Evolutionary conservation across 92 coral and sea anemone species (phyloP).

Genomic region (Montipora capitata): DNA sequence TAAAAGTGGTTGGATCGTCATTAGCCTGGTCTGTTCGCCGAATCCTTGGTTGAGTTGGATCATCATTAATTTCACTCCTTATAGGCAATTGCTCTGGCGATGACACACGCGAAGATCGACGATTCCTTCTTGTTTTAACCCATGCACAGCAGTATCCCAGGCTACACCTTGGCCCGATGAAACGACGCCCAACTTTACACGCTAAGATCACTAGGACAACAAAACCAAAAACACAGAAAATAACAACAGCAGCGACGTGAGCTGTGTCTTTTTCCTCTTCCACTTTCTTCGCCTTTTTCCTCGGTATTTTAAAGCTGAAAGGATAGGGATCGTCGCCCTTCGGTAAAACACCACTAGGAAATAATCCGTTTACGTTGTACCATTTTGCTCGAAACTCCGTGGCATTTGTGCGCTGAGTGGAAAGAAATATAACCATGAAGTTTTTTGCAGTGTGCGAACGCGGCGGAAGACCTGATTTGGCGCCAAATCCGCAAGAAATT

Average conservation of each 20-base stretch:
- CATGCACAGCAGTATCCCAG: conserved; percentile 29
- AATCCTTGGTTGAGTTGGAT: too few relatives aligned
- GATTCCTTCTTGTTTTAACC: conserved; percentile 16
- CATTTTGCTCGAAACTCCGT: conserved; percentile 29
- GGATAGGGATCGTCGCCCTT: conserved; percentile 22
- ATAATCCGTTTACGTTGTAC: conserved; percentile 43
- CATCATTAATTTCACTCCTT: neutral
- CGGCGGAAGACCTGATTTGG: conserved; percentile 17
- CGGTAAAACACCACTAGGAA: conserved; percentile 40
- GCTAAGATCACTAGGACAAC: conserved; percentile 3
- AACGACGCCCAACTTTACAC: conserved; percentile 30
- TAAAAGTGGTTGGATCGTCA: neutral
- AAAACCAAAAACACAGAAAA: conserved; percentile 17
- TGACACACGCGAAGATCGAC: conserved; percentile 23
- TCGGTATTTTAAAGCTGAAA: neutral
- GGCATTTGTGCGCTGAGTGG: neutral
- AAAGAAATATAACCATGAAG: conserved; percentile 19
- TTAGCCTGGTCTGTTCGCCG: neutral
- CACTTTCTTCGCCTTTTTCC: neutral
- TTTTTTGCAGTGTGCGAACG: conserved; percentile 20
- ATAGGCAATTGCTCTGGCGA: conserved; percentile 32
- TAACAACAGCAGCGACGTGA: conserved; percentile 21
- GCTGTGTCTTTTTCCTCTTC: conserved; percentile 12
- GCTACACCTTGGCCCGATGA: conserved; percentile 33
- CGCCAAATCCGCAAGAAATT: conserved; percentile 19